phyloP scores from a whole-genome alignment of 2,797 vertebrate genomes.

The Lepus townsendii region DNA sequence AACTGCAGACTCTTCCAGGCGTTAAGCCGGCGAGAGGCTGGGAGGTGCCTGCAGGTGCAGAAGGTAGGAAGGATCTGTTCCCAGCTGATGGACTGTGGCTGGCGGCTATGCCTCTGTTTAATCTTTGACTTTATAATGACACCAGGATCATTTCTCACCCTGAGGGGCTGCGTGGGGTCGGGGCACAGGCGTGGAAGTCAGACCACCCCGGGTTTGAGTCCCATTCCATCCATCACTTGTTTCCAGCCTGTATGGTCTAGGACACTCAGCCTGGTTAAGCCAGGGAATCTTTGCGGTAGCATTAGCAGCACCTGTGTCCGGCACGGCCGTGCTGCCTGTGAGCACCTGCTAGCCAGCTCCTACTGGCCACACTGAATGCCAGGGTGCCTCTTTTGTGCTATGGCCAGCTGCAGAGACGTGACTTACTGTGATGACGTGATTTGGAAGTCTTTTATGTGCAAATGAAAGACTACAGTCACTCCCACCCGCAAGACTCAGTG shows the following conservation, averaged over 20 bases:
- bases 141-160: neutral
- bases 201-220: neutral
- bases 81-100: neutral
- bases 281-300: neutral
- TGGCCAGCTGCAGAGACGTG: neutral
- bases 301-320: neutral
- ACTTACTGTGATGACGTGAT: neutral
- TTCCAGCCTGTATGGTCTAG: neutral
- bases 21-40: neutral
- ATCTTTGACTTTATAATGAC: neutral
- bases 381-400: neutral
- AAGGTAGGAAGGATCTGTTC: neutral
- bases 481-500: neutral
- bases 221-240: neutral
- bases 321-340: neutral
- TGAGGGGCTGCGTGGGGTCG: neutral
- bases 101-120: too few species aligned
- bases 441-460: conserved; percentile 8
- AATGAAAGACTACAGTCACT: neutral
- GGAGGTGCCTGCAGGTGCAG: neutral
- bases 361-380: too few species aligned
- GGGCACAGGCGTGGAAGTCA: neutral
- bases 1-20: neutral
- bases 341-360: neutral
- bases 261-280: neutral